These are phyloP conservation scores for Adrianichthys oophorus DNA, from an alignment of 2,797 vertebrate species.

Conservation along the genomic window DNA sequence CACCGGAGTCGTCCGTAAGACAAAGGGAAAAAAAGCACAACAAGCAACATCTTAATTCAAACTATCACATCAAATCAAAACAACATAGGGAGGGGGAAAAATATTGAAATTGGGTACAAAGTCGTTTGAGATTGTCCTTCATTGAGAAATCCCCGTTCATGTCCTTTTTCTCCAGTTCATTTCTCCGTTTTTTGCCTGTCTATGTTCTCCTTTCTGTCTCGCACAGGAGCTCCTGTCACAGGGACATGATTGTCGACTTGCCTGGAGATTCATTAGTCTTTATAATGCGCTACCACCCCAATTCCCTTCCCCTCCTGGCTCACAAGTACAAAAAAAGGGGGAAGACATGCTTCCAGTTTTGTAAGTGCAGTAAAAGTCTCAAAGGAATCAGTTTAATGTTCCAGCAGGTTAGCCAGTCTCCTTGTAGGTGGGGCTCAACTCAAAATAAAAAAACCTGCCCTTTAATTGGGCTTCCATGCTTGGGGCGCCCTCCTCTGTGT, in stretches of 20 bases:
- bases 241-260: slow-evolving; percentile 82
- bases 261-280: slow-evolving; percentile 69
- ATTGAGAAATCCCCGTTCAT: slow-evolving; percentile 28
- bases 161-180: slow-evolving; percentile 51
- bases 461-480: slow-evolving; percentile 57
- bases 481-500: slow-evolving; percentile 50
- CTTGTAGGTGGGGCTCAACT: slow-evolving; percentile 27
- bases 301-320: slow-evolving; percentile 54
- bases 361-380: slow-evolving; percentile 72
- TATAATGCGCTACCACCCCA: slow-evolving; percentile 40
- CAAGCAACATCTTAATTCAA: slow-evolving; percentile 72
- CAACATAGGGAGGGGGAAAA: slow-evolving; percentile 16
- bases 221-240: slow-evolving; percentile 46
- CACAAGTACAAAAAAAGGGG: slow-evolving; percentile 62
- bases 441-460: slow-evolving; percentile 27
- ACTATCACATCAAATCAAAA: slow-evolving; percentile 73
- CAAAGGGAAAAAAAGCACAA: slow-evolving; percentile 52
- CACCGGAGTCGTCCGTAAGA: slow-evolving; percentile 52
- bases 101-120: slow-evolving; percentile 61
- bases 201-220: slow-evolving; percentile 47
- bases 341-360: slow-evolving; percentile 63
- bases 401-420: slow-evolving; percentile 37
- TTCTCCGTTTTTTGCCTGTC: slow-evolving; percentile 52
- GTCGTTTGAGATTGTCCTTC: slow-evolving; percentile 72
- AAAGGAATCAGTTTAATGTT: slow-evolving; percentile 43